Base-by-base conservation (phyloP, 1,140 invertebrate species). In the Polypedilum vanderplanki region DNA sequence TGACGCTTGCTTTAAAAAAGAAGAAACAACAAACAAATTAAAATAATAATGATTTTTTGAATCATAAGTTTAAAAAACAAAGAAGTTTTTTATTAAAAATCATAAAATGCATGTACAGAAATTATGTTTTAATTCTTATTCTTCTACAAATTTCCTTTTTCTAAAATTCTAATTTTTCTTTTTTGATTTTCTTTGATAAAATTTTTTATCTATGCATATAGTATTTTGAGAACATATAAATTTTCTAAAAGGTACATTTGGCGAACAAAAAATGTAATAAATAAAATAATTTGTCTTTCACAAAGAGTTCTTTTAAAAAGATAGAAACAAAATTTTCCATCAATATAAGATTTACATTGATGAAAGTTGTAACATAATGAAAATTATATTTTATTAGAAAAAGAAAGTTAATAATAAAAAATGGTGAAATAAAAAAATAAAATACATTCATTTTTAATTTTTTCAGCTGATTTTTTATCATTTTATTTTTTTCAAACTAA, bases 371-470 rank as follows among this genome's bases (percentile, higher is more conserved):
- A 57, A 57, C 9, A 57, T 57, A 57, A 57, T 12, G 8, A 46
- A 46, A 57, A 57, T 57, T 57, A 57, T 57, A 57, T 57, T 57
- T 57, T 57, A 57, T 57, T 57, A 57, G 46, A 57, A 57, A 57
- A 57, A 57, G 9, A 57, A 57, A 46, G 15, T n/a, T 57, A n/a
- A 15, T n/a, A 57, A 4, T n/a, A 46, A 57, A 57, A 10, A 57
- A 57, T 4, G n/a, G n/a, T n/a, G 46, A 57, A n/a, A n/a, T 57
- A 57, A 57, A 46, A 46, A 57, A 46, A 46, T 46, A 10, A 15
- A 46, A 46, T 7, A 57, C 12, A 57, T 15, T 57, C 46, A 57
- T 4, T 12, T 15, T 57, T 57, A n/a, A 57, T 15, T 57, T 57
- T 46, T 57, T 57, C 24, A n/a, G 46, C 46, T 12, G 12, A 57